Percentiles rank a stretch among this genome's conserved stretches.
These are phyloP conservation scores for Fregata magnificens DNA, from an alignment of 2,113 vertebrate species.

Conservation along the genomic window DNA sequence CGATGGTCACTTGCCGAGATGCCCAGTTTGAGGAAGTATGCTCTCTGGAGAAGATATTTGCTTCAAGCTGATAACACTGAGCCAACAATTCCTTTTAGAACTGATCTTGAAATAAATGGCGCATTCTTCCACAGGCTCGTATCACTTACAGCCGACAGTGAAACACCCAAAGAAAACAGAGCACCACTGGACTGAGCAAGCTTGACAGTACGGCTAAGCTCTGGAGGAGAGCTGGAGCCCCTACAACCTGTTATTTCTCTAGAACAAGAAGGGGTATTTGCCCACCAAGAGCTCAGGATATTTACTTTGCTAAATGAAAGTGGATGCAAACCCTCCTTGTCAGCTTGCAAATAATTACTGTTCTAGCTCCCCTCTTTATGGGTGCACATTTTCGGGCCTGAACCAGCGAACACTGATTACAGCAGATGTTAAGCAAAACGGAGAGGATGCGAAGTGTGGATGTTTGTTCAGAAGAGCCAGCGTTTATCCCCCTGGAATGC, in stretches of 20 bases:
- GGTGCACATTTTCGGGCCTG: background rate
- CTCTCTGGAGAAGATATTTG: slow-evolving; percentile 5
- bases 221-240: background rate
- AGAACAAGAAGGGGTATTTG: background rate
- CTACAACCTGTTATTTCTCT: background rate
- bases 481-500: background rate
- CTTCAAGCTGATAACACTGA: background rate
- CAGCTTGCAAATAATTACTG: background rate
- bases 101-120: background rate
- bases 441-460: background rate
- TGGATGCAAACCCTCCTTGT: background rate
- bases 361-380: background rate
- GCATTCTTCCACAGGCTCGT: background rate
- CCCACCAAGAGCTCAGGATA: background rate
- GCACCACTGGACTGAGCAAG: background rate
- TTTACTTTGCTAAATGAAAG: background rate
- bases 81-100: slow-evolving; percentile 19
- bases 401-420: background rate
- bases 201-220: background rate
- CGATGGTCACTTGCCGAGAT: background rate
- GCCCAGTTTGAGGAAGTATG: background rate
- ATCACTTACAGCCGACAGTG: background rate
- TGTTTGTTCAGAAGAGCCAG: background rate
- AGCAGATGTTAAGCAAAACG: background rate
- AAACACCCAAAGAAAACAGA: background rate